Percentiles rank a stretch among this genome's conserved stretches.
Evolutionary conservation across 2,797 vertebrate genomes (phyloP).

Genomic region (Macrochelys suwanniensis): DNA sequence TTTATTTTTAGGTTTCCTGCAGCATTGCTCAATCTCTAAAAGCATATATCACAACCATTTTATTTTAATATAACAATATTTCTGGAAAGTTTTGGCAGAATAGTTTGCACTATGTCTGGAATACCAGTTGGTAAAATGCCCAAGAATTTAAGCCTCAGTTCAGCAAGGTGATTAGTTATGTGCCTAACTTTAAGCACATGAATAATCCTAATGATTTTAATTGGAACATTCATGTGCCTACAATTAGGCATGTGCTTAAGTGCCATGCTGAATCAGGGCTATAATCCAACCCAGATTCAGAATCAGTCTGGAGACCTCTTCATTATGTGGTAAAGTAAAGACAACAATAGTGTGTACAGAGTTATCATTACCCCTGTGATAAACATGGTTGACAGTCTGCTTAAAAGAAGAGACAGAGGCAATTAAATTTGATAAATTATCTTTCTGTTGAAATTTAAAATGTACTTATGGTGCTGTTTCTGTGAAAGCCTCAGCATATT

Average conservation of each 20-base stretch:
- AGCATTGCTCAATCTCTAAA: neutral
- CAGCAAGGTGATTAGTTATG: neutral
- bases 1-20: neutral
- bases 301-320: neutral
- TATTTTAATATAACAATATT: neutral
- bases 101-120: neutral
- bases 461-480: neutral
- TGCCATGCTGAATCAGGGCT: fast-evolving
- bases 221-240: neutral
- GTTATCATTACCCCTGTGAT: fast-evolving
- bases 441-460: neutral
- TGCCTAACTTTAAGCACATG: neutral
- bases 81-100: neutral
- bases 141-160: neutral
- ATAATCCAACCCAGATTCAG: neutral
- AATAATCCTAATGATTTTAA: neutral
- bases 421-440: neutral
- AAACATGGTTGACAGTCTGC: neutral
- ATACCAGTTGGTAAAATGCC: fast-evolving
- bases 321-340: fast-evolving
- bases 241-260: fast-evolving
- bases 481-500: neutral
- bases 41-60: neutral
- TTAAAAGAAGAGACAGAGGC: neutral
- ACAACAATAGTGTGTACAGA: fast-evolving